phyloP scores from a whole-genome alignment of 2,888 invertebrate genomes.

The Antheraea assamensis region DNA sequence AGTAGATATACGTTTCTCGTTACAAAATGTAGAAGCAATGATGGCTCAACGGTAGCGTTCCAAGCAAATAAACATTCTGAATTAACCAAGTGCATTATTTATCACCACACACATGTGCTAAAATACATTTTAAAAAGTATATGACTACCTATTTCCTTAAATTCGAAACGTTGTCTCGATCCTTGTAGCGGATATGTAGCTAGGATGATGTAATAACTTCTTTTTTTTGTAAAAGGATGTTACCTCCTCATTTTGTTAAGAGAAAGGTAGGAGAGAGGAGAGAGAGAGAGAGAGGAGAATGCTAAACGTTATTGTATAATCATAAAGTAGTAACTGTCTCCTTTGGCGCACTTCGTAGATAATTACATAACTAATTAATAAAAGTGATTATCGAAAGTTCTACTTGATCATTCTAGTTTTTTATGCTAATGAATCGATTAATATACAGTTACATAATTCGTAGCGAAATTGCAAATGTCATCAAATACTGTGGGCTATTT shows the following conservation, averaged over 20 bases:
- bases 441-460: background rate
- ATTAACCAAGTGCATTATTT: too few species aligned
- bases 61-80: too few species aligned
- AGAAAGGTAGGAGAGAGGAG: background rate
- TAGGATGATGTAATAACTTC: background rate
- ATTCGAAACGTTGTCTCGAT: background rate
- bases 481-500: background rate
- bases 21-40: too few species aligned
- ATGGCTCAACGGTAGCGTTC: too few species aligned
- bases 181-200: background rate
- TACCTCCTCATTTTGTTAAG: background rate
- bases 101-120: too few species aligned
- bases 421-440: background rate
- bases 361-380: conserved; percentile 9
- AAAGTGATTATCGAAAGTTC: conserved; percentile 3
- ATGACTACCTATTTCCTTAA: background rate
- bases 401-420: background rate
- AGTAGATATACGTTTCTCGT: too few species aligned
- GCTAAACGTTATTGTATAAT: conserved; percentile 5
- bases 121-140: background rate
- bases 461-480: conserved; percentile 9
- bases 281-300: background rate
- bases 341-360: background rate
- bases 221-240: too few species aligned
- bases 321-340: background rate